Evolutionary conservation across 2,113 vertebrate genomes (phyloP).

Genomic region (Cricetomys ansorgei): DNA sequence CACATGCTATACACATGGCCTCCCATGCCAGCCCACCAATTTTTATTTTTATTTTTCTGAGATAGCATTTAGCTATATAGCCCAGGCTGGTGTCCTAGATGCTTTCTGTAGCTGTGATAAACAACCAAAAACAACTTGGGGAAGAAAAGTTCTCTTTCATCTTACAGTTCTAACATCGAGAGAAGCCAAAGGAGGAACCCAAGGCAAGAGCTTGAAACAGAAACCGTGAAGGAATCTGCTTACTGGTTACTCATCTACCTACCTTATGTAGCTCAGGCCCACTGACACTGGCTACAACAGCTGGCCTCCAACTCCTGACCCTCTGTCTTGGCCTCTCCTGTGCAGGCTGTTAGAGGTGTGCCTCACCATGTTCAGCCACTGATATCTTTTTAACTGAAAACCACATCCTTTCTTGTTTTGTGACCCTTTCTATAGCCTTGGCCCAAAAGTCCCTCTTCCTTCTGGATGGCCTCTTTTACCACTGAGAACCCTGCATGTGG

Average conservation of each 20-base stretch:
- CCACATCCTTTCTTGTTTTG: neutral
- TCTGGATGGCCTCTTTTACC: neutral
- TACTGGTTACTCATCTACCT: neutral
- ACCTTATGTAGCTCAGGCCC: neutral
- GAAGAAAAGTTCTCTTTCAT: neutral
- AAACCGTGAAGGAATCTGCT: neutral
- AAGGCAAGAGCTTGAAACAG: neutral
- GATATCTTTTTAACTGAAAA: conserved; percentile 23
- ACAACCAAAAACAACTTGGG: neutral
- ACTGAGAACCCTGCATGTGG: neutral
- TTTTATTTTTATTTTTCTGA: neutral
- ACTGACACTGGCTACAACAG: neutral
- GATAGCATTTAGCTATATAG: neutral
- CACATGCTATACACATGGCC: neutral
- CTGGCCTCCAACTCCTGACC: neutral
- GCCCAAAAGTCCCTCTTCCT: neutral
- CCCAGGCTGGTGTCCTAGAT: neutral
- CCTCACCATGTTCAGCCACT: neutral
- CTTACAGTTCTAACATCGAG: neutral
- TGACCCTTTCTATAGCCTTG: neutral
- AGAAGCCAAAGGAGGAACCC: neutral
- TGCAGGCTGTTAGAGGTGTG: neutral
- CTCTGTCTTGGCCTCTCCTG: neutral
- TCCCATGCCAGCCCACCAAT: neutral
- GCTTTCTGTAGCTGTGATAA: neutral